Evolutionary conservation across 2,888 invertebrate genomes (phyloP), one percentile per base, ranked within the genome.

Genomic region (Cheilosia scutellata): DNA sequence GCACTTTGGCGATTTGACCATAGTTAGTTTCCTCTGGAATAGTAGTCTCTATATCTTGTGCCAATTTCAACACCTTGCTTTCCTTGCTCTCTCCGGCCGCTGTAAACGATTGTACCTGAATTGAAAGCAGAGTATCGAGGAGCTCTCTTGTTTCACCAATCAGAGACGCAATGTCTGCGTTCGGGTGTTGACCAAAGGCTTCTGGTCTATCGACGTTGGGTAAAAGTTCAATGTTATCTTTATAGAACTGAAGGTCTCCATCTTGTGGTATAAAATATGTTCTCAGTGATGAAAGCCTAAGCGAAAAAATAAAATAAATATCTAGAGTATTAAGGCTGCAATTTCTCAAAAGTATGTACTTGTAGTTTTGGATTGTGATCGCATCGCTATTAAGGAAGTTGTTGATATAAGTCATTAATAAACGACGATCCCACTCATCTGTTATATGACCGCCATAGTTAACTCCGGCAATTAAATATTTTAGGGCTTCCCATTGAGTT

Each of bases 401-500:
- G 91, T 96, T 95, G 89, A 97, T 96, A 90, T 98, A 98, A 0
- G 97, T 97, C 87, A 95, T 94, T 29, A 98, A 93, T 31, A 98
- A 94, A 20, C 97, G 93, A 84, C 95, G 93, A 90, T 95, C 95
- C 95, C 95, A 96, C 89, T 96, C 95, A 89, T 96, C 96, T 4
- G 96, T 96, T 20, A 96, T 95, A 90, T 95, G 95, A 0, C 97
- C 97, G 40, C 97, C 97, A 91, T 98, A 98, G 93, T 96, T 97
- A 88, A 98, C 96, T 88, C 96, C 97, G 0, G 97, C 96, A 90
- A 98, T 96, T 82, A 98, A 93, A 91, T 97, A 97, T 88, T 97
- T 97, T 60, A 98, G 92, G 0, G 97, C 97, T 89, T 97, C 97
- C 97, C 97, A 98, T 1, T 97, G 97, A 0, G 97, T 97, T 13